These are phyloP conservation scores for Ictidomys tridecemlineatus DNA, from an alignment of 2,113 vertebrate species.

Conservation along the genomic window DNA sequence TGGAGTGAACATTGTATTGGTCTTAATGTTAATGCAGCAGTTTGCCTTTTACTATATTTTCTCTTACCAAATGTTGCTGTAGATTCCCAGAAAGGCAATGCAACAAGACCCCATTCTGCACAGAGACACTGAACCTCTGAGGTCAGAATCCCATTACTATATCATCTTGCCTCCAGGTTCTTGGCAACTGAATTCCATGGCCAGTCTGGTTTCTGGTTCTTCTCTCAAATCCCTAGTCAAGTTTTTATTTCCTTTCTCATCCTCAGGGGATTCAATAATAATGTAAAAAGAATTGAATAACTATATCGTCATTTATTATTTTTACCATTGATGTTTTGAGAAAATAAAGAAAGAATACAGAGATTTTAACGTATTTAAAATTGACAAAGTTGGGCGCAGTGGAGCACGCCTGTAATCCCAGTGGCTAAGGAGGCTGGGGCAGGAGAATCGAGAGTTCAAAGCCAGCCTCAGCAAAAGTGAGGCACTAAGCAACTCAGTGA, in stretches of 20 bases:
- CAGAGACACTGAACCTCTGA: background rate
- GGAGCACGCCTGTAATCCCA: too few relatives aligned
- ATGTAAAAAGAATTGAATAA: background rate
- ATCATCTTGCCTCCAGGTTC: background rate
- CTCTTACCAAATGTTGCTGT: background rate
- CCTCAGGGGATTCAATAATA: background rate
- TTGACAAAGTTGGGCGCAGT: background rate
- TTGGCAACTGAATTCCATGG: too few relatives aligned
- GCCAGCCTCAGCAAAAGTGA: too few relatives aligned
- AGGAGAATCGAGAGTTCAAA: too few relatives aligned
- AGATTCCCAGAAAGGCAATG: background rate
- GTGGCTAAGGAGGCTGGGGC: too few relatives aligned
- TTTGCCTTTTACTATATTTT: background rate
- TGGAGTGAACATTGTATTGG: too few relatives aligned
- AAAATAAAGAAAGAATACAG: background rate
- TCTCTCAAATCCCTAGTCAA: background rate
- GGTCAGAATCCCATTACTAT: background rate
- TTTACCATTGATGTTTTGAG: background rate
- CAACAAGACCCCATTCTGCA: accelerated
- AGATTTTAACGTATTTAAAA: background rate
- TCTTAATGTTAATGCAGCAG: background rate
- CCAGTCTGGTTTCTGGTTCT: background rate
- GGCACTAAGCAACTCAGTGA: too few relatives aligned
- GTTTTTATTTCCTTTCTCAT: background rate
- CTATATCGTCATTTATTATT: background rate